Evolutionary conservation across 1,140 invertebrate genomes (phyloP).

Genomic region (Psilanteris sp.): DNA sequence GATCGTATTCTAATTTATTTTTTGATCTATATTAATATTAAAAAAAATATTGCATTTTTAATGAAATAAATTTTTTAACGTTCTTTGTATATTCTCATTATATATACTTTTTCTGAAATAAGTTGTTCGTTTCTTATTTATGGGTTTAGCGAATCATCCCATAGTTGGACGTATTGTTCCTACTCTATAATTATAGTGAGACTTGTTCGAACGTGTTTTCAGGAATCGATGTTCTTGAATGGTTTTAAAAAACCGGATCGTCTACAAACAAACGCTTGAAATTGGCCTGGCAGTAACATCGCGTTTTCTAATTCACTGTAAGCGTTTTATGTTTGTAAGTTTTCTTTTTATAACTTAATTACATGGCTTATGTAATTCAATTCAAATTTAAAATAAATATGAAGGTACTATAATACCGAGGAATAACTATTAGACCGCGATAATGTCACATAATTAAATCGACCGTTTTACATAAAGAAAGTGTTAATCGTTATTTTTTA

Average conservation of each 20-base stretch:
- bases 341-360: conserved; percentile 27
- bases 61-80: too few relatives aligned
- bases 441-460: conserved; percentile 28
- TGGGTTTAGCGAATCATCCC: conserved; percentile 46
- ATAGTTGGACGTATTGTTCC: conserved; percentile 49
- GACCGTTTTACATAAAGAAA: conserved; percentile 18
- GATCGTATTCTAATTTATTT: too few relatives aligned
- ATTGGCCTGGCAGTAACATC: conserved; percentile 13
- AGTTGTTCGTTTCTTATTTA: conserved; percentile 43
- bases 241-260: conserved; percentile 45
- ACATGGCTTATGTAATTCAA: conserved; percentile 7
- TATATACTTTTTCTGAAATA: conserved; percentile 25
- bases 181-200: conserved; percentile 56
- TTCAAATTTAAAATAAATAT: background rate
- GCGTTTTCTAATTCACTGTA: conserved; percentile 13
- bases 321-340: conserved; percentile 3
- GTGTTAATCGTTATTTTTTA: conserved; percentile 39
- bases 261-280: conserved; percentile 32
- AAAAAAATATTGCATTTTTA: too few relatives aligned
- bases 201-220: conserved; percentile 59
- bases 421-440: conserved; percentile 4
- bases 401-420: too few relatives aligned
- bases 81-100: conserved; percentile 24
- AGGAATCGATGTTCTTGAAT: conserved; percentile 48
- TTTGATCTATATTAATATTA: too few relatives aligned